These are phyloP conservation scores for Tinamus guttatus DNA, from an alignment of 2,113 vertebrate genomes.

Conservation along the genomic window DNA sequence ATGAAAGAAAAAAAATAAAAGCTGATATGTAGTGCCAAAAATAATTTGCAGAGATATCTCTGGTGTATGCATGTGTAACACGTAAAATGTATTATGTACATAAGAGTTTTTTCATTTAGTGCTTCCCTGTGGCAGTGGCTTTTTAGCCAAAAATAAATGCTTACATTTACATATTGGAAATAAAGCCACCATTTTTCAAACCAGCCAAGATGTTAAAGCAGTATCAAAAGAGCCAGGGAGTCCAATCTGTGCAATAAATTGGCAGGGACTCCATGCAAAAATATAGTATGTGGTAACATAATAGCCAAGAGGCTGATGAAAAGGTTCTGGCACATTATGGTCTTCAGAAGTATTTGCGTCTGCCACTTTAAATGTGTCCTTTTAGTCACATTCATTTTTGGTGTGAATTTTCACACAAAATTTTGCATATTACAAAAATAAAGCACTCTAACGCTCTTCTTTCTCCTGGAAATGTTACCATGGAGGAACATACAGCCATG, in stretches of 20 bases:
- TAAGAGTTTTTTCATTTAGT: not conserved
- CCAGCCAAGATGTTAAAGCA: not conserved
- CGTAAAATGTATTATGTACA: not conserved
- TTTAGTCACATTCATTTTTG: not conserved
- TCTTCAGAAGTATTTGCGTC: not conserved
- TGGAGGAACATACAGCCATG: not conserved
- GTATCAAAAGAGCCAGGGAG: not conserved
- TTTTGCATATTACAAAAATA: not conserved
- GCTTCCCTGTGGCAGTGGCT: not conserved
- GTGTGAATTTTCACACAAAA: not conserved
- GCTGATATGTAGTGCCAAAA: not conserved
- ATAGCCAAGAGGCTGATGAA: not conserved
- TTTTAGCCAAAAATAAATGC: not conserved
- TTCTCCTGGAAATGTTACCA: not conserved
- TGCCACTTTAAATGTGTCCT: not conserved
- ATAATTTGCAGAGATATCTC: not conserved
- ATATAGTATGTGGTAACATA: rapidly evolving
- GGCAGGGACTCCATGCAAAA: not conserved
- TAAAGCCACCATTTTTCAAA: not conserved
- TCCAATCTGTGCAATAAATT: not conserved
- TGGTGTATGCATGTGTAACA: not conserved
- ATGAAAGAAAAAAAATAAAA: not conserved
- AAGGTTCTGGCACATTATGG: not conserved
- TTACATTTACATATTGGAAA: not conserved
- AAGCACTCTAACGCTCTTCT: not conserved